Base-by-base conservation (phyloP, 2,888 invertebrate genomes). In the Amitus sp. region DNA sequence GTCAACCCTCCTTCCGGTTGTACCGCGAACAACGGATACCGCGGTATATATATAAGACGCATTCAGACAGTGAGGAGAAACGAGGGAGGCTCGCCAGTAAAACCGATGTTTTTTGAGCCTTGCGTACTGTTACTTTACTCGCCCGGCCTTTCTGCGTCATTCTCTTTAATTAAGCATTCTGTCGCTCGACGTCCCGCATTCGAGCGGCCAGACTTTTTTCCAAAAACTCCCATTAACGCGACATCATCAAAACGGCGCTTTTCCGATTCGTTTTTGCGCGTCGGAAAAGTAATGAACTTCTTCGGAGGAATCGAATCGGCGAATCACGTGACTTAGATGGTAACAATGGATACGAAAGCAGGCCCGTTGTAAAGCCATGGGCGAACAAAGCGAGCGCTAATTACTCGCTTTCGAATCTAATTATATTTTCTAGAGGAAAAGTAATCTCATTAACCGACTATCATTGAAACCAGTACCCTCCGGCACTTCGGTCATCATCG, bases 321-420 rank as follows among this genome's bases (percentile, higher is more conserved):
- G 34, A 30, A 49, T 68, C 60, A 60, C 55, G 65, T 65, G 50
- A 59, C 47, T 54, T 51, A 37, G 45, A 47, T 54, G 33, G 55
- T 46, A 55, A 61, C 62, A 62, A 60, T 55, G 63, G 54, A 45
- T 47, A 18, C 56, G 52, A 56, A 59, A 63, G 56, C 64, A 65
- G 49, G 46, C 55, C 64, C 64, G 62, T 65, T 64, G 57, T 62
- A 54, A 46, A 56, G 45, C 40, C 46, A 18, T n/a, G n/a, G 51
- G 54, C 53, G 72, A 75, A 78, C 75, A 76, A 78, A 76, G 76
- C 74, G 68, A 64, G 70, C 69, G 72, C 73, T 78, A 77, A 79
- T 78, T 77, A 78, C 75, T 73, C 71, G 69, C 73, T 71, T 77
- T 77, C 75, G 71, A 71, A 70, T 73, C 73, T 75, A 77, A 78